Evolutionary conservation across 2,888 invertebrate species (phyloP).

Genomic region (Gymnoscelis rufifasciata): DNA sequence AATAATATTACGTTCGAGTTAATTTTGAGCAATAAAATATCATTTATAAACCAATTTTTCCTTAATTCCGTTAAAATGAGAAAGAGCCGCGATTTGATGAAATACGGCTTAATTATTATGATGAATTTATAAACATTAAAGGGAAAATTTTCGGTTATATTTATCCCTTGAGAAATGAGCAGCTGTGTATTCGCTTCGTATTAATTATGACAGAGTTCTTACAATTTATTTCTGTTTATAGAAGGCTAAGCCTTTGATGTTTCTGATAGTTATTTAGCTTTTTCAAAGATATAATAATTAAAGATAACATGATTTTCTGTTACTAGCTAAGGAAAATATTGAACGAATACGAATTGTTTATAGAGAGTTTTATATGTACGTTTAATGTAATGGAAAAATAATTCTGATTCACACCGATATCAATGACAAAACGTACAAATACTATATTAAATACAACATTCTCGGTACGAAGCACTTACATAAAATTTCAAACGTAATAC

Average conservation of each 20-base stretch:
- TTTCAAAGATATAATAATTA: neutral
- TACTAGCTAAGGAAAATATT: neutral
- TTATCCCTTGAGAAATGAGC: slow-evolving; percentile 15
- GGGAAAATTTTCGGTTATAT: slow-evolving; percentile 16
- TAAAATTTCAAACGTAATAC: neutral
- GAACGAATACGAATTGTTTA: too few species aligned
- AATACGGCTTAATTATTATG: slow-evolving; percentile 21
- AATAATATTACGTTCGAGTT: neutral
- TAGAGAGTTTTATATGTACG: too few species aligned
- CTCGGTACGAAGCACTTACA: neutral
- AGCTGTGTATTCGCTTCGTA: slow-evolving; percentile 19
- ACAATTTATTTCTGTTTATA: slow-evolving; percentile 10
- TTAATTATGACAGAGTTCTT: slow-evolving; percentile 17
- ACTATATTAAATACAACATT: neutral
- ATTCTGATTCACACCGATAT: too few species aligned
- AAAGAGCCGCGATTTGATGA: slow-evolving; percentile 13
- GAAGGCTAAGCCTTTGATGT: slow-evolving; percentile 1
- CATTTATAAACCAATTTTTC: slow-evolving; percentile 3
- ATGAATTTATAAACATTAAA: slow-evolving; percentile 17
- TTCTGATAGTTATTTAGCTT: neutral
- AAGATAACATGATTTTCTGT: neutral
- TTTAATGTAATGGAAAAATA: too few species aligned
- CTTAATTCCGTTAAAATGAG: slow-evolving; percentile 11
- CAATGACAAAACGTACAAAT: neutral
- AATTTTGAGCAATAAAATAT: slow-evolving; percentile 4